Evolutionary conservation across 1,140 invertebrate genomes (phyloP).

Genomic region (Elymnias hypermnestra): DNA sequence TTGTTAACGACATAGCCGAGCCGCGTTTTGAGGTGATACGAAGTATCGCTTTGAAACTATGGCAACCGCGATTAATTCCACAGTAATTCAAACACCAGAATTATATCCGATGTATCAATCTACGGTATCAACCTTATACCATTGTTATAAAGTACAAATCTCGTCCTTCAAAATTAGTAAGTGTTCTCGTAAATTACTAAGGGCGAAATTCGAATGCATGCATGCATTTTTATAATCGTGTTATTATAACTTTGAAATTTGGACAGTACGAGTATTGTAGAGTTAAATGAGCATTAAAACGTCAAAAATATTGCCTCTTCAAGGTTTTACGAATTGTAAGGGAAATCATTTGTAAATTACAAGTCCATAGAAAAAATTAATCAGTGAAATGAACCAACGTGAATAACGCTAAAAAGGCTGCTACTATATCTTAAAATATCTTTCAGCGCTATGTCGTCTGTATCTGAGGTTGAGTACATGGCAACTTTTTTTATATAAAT

Average conservation of each 20-base stretch:
- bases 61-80: neutral
- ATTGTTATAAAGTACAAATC: neutral
- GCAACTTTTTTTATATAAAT: no score
- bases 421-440: no score
- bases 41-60: constrained; percentile 1
- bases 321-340: no score
- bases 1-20: neutral
- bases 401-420: no score
- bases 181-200: constrained; percentile 1
- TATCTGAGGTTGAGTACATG: no score
- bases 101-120: neutral
- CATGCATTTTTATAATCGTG: constrained; percentile 21
- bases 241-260: constrained; percentile 12
- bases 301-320: no score
- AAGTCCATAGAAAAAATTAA: no score
- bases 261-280: no score
- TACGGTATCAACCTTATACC: neutral
- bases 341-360: no score
- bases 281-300: no score
- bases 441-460: no score
- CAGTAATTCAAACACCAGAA: constrained; percentile 4
- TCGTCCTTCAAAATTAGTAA: constrained; percentile 3
- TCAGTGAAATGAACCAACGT: no score
- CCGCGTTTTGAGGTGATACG: neutral
- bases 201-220: constrained; percentile 14